Evolutionary conservation across 2,113 vertebrate genomes (phyloP), one percentile per base, ranked within the genome.

Genomic region (Hemibagrus wyckioides): DNA sequence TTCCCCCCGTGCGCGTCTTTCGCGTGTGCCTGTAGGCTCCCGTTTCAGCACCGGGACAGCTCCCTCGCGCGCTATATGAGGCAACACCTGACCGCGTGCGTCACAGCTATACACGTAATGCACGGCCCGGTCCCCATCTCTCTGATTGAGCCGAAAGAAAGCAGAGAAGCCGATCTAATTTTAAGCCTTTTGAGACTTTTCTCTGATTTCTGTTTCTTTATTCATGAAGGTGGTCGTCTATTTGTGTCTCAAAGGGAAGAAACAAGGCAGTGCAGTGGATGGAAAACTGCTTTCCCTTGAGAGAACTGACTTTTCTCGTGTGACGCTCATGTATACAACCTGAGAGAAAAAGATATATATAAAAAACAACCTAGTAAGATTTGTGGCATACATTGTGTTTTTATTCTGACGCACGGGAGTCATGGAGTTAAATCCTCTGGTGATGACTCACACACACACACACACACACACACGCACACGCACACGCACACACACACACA

Each of bases 1-100:
- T 93, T 94, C 94, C 90, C n/a, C 86, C 57, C 23, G 5, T 15
- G 89, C 85, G 57, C 39, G 85, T 50, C 61, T 86, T 36, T 61
- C n/a, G 91, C 92, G 92, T 92, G 90, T 85, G 67, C 87, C 84
- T 87, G 91, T 79, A 59, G 79, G 79, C 56, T 81, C 92, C 90
- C 92, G 93, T 92, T 96, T 94, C 94, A 95, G 94, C 92, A 94
- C 93, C 92, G 80, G 94, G 96, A 97, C 96, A 97, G 97, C 96
- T 96, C 96, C 95, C 92, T 56, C 54, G 13, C 89, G 61, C 89
- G 87, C 92, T 95, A 95, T 95, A 95, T 91, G 94, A 96, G 92
- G 88, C 86, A 83, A 91, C 95, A 96, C 95, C 93, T 95, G 94
- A 95, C 92, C 91, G 81, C 39, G 90, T 85, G 89, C 95, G 95